These are phyloP conservation scores for Cephus spinipes DNA, from an alignment of 2,888 invertebrate species.

Conservation along the genomic window DNA sequence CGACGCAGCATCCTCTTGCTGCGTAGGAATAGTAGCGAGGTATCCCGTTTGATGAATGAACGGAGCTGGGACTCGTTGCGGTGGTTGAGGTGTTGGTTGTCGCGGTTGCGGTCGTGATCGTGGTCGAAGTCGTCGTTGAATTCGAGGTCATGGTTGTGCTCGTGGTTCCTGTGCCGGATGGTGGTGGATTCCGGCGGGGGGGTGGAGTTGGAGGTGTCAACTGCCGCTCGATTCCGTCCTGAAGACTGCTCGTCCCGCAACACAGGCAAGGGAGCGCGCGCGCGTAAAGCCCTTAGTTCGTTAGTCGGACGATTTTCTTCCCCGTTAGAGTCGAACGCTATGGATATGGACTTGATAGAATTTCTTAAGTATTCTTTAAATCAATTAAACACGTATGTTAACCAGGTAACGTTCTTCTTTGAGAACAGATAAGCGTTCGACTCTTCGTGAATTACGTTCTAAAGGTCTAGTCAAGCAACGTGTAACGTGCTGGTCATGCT, in stretches of 20 bases:
- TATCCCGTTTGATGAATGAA: constrained; percentile 56
- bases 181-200: constrained; percentile 67
- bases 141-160: constrained; percentile 22
- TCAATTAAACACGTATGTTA: background rate
- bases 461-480: background rate
- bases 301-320: constrained; percentile 3
- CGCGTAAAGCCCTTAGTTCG: constrained; percentile 12
- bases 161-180: constrained; percentile 48
- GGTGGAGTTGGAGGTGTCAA: constrained; percentile 74
- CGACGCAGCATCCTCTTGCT: constrained; percentile 61
- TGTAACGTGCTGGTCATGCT: background rate
- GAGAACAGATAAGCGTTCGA: background rate
- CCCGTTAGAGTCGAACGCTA: constrained; percentile 1
- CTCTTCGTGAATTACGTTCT: background rate
- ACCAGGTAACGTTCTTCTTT: background rate
- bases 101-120: constrained; percentile 47
- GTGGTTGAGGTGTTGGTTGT: constrained; percentile 32
- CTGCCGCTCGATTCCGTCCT: constrained; percentile 73
- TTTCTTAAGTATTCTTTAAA: background rate
- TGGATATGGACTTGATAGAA: background rate
- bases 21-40: constrained; percentile 59
- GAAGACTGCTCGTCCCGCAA: constrained; percentile 68
- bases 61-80: constrained; percentile 55
- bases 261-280: constrained; percentile 33
- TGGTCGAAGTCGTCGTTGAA: constrained; percentile 38